Base-by-base conservation (phyloP, 2,797 vertebrate species). In the Rhinophrynus dorsalis region DNA sequence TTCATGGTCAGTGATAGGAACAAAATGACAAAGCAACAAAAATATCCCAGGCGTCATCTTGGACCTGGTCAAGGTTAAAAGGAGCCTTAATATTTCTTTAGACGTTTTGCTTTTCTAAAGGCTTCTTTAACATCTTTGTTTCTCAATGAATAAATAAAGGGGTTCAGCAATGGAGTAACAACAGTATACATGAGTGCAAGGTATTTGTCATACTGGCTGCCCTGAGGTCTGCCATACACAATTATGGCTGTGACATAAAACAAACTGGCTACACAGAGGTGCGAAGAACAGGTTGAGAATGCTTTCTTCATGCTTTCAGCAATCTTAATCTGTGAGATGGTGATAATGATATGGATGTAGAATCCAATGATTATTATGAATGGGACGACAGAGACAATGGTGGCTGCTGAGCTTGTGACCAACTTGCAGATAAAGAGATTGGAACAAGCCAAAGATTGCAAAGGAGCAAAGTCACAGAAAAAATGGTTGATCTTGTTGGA, bases 61-160 rank as follows among this genome's bases (percentile, higher is more conserved):
- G n/a, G n/a, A n/a, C n/a, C n/a, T n/a, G n/a, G n/a, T n/a, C n/a
- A n/a, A n/a, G n/a, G n/a, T n/a, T n/a, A n/a, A n/a, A n/a, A n/a
- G n/a, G n/a, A n/a, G n/a, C n/a, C n/a, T n/a, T n/a, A n/a, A n/a
- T n/a, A n/a, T n/a, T n/a, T n/a, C n/a, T n/a, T n/a, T n/a, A n/a
- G n/a, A n/a, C n/a, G n/a, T n/a, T n/a, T n/a, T n/a, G n/a, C 2
- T 32, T 68, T 68, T 23, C 20, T 21, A 4, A 60, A 10, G 2
- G 35, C 33, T 4, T 40, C 33, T 11, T 68, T 68, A 3, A 68
- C 66, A 2, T 60, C 66, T 32, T 5, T 27, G 15, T 68, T 68
- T 40, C 66, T 60, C 1, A 68, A 59, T 9, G 66, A 42, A 32
- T 68, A 68, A 40, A 68, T 68, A 29, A 68, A 68, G 7, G 66